These are phyloP conservation scores for Nephrotoma flavescens DNA, from an alignment of 2,888 invertebrate species.

Conservation along the genomic window DNA sequence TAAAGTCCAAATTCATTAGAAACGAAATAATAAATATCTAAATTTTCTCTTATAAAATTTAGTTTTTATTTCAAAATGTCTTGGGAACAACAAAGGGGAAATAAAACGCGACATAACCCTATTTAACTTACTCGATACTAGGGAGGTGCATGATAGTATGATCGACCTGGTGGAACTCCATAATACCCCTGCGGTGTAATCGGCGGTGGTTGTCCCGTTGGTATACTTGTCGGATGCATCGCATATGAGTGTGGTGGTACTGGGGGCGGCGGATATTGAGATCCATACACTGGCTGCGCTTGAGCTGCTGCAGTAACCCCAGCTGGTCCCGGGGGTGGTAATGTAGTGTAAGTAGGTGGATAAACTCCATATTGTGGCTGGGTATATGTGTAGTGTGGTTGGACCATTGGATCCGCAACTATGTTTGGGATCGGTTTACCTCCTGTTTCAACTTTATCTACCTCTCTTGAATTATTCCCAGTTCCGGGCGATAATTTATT, in stretches of 20 bases:
- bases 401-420: conserved; percentile 12
- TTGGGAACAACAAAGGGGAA: background rate
- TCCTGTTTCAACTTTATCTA: conserved; percentile 9
- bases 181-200: conserved; percentile 8
- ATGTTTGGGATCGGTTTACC: conserved; percentile 14
- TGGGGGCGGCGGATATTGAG: background rate
- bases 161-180: background rate
- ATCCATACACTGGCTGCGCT: background rate
- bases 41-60: background rate
- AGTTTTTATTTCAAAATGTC: background rate
- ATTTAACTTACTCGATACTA: background rate
- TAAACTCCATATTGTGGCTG: conserved; percentile 33
- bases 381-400: conserved; percentile 21
- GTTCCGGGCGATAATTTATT: conserved; percentile 10
- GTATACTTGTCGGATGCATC: background rate
- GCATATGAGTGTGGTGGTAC: background rate
- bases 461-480: background rate
- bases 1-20: background rate
- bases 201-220: conserved; percentile 7
- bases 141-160: conserved; percentile 7
- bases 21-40: background rate
- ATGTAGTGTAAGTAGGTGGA: conserved; percentile 33
- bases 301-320: conserved; percentile 20
- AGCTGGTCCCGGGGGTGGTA: conserved; percentile 30
- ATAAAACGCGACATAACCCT: background rate